Conservation (phyloP, 1,140 invertebrate species). For the Drosophila melanica region DNA sequence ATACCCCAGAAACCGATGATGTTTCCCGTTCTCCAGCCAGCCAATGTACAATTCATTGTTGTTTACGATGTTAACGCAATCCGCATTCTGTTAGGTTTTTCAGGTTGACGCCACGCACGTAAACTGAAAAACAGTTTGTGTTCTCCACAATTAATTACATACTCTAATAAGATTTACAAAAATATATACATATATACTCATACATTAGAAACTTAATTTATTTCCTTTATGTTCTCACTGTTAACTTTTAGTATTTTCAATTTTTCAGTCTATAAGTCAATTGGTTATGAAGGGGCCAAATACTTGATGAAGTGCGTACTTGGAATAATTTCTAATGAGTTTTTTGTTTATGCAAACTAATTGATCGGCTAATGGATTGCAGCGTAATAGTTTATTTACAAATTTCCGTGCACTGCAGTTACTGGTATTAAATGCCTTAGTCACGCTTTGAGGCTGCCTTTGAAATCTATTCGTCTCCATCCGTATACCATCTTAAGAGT, state of each 20-base stretch:
- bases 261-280: not conserved
- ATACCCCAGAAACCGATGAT: constrained; percentile 1
- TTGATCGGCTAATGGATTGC: constrained; percentile 54
- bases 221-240: not conserved
- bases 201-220: too few species aligned
- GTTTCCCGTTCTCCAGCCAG: constrained; percentile 8
- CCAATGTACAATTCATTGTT: not conserved
- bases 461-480: constrained; percentile 15
- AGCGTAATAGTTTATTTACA: constrained; percentile 35
- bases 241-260: not conserved
- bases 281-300: constrained; percentile 18
- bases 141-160: too few species aligned
- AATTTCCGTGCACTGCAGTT: not conserved
- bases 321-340: constrained; percentile 64
- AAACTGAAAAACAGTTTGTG: too few species aligned
- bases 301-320: constrained; percentile 50
- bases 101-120: too few species aligned
- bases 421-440: constrained; percentile 27
- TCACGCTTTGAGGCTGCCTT: constrained; percentile 9
- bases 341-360: constrained; percentile 68
- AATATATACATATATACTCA: too few species aligned
- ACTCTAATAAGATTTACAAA: too few species aligned
- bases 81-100: too few species aligned
- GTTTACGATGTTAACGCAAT: not conserved
- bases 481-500: constrained; percentile 31